phyloP scores from a whole-genome alignment of 2,888 invertebrate genomes.

The Drosophila nigritarsus region DNA sequence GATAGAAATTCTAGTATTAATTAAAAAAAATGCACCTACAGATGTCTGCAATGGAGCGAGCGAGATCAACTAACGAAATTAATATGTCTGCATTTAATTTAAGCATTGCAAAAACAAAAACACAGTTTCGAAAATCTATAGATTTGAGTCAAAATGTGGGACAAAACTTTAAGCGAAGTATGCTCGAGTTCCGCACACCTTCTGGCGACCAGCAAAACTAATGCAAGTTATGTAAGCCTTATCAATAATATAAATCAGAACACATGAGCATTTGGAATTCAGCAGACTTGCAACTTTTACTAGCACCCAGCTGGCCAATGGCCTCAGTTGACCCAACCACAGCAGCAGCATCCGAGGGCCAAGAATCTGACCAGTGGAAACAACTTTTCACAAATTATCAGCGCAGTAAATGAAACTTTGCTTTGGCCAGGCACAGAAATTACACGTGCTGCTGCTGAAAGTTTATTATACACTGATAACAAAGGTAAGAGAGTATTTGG shows the following conservation, averaged over 20 bases:
- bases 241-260: constrained; percentile 19
- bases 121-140: too few relatives aligned
- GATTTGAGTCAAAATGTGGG: neutral
- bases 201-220: neutral
- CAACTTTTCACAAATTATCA: constrained; percentile 76
- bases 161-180: neutral
- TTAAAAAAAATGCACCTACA: constrained; percentile 46
- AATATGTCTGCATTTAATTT: neutral
- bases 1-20: constrained; percentile 37
- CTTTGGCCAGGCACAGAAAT: constrained; percentile 46
- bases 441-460: constrained; percentile 31
- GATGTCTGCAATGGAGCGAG: constrained; percentile 34
- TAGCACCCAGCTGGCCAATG: constrained; percentile 37
- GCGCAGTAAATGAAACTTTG: constrained; percentile 67
- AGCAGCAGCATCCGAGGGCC: neutral
- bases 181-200: neutral
- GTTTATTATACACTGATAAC: neutral
- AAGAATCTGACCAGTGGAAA: constrained; percentile 10
- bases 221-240: neutral
- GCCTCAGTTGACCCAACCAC: constrained; percentile 37
- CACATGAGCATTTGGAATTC: constrained; percentile 17
- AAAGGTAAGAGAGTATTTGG: neutral
- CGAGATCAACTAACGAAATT: neutral
- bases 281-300: constrained; percentile 26
- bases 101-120: neutral